These are phyloP conservation scores for Aphis craccivora DNA, from an alignment of 1,140 invertebrate genomes.

Conservation along the genomic window DNA sequence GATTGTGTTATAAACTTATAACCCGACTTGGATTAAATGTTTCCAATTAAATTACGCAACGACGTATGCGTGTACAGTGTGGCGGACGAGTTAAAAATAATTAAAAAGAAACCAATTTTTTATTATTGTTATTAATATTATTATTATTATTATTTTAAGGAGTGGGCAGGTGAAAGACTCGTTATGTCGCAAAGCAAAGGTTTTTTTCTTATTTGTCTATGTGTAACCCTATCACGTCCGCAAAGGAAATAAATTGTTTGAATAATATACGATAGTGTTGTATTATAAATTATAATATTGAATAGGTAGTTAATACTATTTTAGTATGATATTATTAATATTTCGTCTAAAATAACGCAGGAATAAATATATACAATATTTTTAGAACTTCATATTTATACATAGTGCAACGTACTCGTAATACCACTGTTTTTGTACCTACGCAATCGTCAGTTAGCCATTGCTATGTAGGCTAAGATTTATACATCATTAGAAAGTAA, in stretches of 20 bases:
- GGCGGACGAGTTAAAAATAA: background rate
- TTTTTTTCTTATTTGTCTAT: background rate
- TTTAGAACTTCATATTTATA: background rate
- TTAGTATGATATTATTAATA: background rate
- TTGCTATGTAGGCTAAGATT: background rate
- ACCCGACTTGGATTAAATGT: background rate
- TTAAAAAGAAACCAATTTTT: background rate
- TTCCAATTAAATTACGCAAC: background rate
- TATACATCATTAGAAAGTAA: slow-evolving; percentile 1
- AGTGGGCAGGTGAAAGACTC: background rate
- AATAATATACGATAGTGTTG: too few species aligned
- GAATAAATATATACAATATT: background rate
- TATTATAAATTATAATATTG: background rate
- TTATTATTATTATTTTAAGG: background rate
- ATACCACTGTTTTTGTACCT: background rate
- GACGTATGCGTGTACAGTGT: background rate
- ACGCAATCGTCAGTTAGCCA: background rate
- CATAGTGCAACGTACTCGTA: background rate
- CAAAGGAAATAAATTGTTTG: background rate
- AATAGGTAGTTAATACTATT: background rate
- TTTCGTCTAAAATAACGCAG: background rate
- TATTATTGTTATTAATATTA: too few species aligned
- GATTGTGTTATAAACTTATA: background rate
- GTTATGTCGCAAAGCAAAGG: background rate
- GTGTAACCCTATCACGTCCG: background rate